Evolutionary conservation across 2,113 vertebrate genomes (phyloP).

Genomic region (Ailurus styani): DNA sequence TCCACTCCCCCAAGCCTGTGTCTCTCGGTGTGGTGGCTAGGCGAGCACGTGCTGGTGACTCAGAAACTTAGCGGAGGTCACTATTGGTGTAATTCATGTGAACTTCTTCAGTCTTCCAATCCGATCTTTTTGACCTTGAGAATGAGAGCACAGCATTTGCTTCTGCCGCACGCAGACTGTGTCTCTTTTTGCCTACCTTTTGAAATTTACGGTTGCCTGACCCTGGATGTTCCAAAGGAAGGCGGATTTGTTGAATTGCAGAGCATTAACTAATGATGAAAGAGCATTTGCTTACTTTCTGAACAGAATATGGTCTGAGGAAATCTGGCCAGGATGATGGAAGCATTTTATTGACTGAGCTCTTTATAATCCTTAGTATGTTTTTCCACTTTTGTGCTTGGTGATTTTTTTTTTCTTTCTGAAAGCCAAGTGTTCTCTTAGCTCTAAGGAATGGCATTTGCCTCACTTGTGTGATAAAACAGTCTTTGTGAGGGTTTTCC

Average conservation of each 20-base stretch:
- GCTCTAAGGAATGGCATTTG: conserved; percentile 33
- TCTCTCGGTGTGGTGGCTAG: not conserved
- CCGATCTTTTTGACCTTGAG: conserved; percentile 45
- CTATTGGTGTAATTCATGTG: not conserved
- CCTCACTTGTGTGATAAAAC: conserved; percentile 5
- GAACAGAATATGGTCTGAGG: conserved; percentile 47
- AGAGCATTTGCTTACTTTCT: conserved; percentile 77
- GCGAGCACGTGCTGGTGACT: not conserved
- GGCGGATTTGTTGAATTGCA: conserved; percentile 66
- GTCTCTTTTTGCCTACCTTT: conserved; percentile 50
- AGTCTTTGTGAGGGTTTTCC: conserved; percentile 24
- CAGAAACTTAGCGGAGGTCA: not conserved
- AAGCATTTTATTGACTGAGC: conserved; percentile 74
- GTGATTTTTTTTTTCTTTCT: not conserved
- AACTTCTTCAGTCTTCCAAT: not conserved
- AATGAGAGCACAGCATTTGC: not conserved
- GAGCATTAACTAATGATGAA: conserved; percentile 71
- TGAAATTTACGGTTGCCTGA: conserved; percentile 59
- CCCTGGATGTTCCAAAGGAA: conserved; percentile 58
- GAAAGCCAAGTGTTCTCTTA: not conserved
- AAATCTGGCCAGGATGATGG: conserved; percentile 66
- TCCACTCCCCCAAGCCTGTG: not conserved
- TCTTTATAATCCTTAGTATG: conserved; percentile 69
- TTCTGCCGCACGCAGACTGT: not conserved
- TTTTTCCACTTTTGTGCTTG: conserved; percentile 42